Evolutionary conservation across 1,140 invertebrate genomes (phyloP), one percentile per base, ranked within the genome.

Genomic region (Drosophila hydei): DNA sequence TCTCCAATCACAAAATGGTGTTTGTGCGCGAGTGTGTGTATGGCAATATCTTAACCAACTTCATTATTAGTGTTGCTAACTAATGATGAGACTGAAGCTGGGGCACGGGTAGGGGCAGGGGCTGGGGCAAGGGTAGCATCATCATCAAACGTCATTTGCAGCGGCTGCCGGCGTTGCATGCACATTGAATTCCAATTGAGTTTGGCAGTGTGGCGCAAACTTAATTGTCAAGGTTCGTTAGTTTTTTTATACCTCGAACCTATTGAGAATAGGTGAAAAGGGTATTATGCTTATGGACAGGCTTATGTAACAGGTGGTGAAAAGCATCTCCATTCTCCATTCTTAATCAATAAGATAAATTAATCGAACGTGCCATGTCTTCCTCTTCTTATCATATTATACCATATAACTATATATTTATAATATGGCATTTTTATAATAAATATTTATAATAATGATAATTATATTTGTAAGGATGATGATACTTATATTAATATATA

Each of bases 221-320:
- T 85, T 85, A 85, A 85, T 85, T 85, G 80, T 85, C 80, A 85
- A 87, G 80, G 80, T 85, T 85, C 80, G 80, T 85, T 85, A 87
- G 74, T 87, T 87, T 72, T 84, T 78, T 62, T 83, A 42, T 42
- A 8, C 38, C 9, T 33, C 30, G 30, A 33, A 33, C 38, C 38
- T 3, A 33, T 33, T 2, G 11, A 33, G 30, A 33, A 12, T 2
- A 33, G 1, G 3, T 11, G 12, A 11, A 33, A 12, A 3, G 30
- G 30, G 30, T 33, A 33, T 11, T 12, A 33, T 33, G 11, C 2
- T 3, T 33, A 33, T 12, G 30, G 30, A 0, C 30, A 33, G 12
- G 30, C 30, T 11, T 33, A 33, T 2, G 30, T 12, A 33, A 12
- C 9, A 11, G 30, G 3, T 11, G 12, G 7, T 11, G 30, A 12